phyloP scores from a whole-genome alignment of 2,113 vertebrate genomes.

The Mugil cephalus region DNA sequence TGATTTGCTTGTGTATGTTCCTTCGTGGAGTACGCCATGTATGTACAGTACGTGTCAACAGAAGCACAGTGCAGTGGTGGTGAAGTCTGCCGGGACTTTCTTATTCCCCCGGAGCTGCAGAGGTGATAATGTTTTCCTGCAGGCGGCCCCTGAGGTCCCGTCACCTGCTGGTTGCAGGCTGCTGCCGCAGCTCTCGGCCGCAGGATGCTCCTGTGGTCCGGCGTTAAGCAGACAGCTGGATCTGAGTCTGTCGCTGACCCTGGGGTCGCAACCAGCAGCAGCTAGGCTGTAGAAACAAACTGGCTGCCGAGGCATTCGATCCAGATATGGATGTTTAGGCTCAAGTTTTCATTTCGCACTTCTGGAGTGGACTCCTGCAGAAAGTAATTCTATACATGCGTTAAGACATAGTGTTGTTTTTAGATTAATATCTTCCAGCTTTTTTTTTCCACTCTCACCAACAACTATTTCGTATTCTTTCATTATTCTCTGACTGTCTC shows the following conservation, averaged over 20 bases:
- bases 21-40: conserved; percentile 3
- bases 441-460: background rate
- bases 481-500: conserved; percentile 9
- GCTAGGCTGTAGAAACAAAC: conserved; percentile 29
- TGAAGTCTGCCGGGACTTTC: conserved; percentile 26
- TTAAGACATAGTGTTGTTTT: conserved; percentile 16
- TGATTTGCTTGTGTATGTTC: conserved; percentile 24
- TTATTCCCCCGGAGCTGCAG: conserved; percentile 6
- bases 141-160: conserved; percentile 16
- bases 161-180: conserved; percentile 1
- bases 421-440: background rate
- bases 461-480: background rate
- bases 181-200: background rate
- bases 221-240: conserved; percentile 25
- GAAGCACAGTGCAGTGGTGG: conserved; percentile 22
- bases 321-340: background rate
- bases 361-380: conserved; percentile 23
- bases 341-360: conserved; percentile 51
- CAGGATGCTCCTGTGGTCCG: conserved; percentile 21
- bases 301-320: conserved; percentile 24
- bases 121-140: conserved; percentile 65
- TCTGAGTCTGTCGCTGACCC: conserved; percentile 15
- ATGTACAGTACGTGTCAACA: conserved; percentile 48
- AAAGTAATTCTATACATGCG: conserved; percentile 17
- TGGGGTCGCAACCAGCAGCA: conserved; percentile 27